Percentiles rank a stretch among this genome's conserved stretches.
phyloP scores from a whole-genome alignment of 2,888 invertebrate genomes.

The Deroplatys truncata region DNA sequence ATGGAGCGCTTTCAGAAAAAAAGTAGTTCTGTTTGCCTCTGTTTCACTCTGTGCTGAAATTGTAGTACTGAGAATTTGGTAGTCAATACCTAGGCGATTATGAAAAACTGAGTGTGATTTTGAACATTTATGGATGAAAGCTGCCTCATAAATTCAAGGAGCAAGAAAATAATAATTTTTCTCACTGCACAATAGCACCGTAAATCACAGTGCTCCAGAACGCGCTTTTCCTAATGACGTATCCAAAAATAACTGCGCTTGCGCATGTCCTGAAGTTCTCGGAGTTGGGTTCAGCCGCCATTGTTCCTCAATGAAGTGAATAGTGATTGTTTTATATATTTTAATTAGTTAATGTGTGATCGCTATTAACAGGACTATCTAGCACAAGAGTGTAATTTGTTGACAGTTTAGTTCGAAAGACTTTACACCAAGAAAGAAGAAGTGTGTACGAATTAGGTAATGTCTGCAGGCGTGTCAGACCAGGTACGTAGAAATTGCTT shows the following conservation, averaged over 20 bases:
- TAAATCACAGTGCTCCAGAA: not conserved
- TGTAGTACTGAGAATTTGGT: not conserved
- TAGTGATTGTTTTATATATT: conserved; percentile 32
- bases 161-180: too few species aligned
- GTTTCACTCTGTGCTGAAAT: not conserved
- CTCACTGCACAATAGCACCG: too few species aligned
- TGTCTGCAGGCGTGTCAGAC: conserved; percentile 90
- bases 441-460: conserved; percentile 41
- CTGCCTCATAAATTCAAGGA: too few species aligned
- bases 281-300: conserved; percentile 33
- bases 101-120: too few species aligned
- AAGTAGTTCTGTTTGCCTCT: not conserved
- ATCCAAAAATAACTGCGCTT: conserved; percentile 19
- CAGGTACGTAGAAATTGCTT: conserved; percentile 60
- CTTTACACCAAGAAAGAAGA: conserved; percentile 29
- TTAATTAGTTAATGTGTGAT: conserved; percentile 30
- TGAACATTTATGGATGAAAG: too few species aligned
- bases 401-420: conserved; percentile 28
- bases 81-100: not conserved
- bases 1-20: not conserved
- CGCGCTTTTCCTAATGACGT: conserved; percentile 19
- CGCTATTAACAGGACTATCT: conserved; percentile 26
- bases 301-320: conserved; percentile 32
- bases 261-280: conserved; percentile 22
- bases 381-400: conserved; percentile 21